Conservation (phyloP, 2,888 invertebrate genomes). For the Zelleria hepariella region DNA sequence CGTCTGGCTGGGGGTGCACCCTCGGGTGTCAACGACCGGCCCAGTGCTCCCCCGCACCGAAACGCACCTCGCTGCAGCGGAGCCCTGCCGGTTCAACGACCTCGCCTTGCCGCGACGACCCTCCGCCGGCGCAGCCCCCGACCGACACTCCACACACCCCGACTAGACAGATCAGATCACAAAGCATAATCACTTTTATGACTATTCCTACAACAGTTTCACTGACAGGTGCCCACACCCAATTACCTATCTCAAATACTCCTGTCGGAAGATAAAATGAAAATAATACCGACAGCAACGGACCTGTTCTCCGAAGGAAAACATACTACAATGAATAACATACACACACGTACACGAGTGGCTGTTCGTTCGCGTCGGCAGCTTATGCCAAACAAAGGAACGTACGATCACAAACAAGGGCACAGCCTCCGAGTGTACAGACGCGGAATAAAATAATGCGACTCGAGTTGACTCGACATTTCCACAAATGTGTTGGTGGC, state of each 20-base stretch:
- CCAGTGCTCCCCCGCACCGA: conserved; percentile 44
- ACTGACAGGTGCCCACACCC: not conserved
- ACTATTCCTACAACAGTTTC: not conserved
- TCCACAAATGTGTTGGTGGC: not conserved
- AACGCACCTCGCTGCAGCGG: conserved; percentile 34
- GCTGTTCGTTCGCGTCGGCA: not conserved
- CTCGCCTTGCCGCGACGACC: conserved; percentile 32
- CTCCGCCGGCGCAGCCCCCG: conserved; percentile 26
- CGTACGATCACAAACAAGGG: not conserved
- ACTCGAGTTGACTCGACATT: not conserved
- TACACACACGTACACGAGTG: not conserved
- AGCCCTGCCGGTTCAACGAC: conserved; percentile 60
- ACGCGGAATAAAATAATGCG: not conserved
- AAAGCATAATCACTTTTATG: not conserved
- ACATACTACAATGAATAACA: not conserved
- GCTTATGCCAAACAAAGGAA: not conserved
- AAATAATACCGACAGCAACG: not conserved
- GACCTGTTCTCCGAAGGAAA: conserved; percentile 4
- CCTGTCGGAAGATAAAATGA: not conserved
- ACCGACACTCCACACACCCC: not conserved
- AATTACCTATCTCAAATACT: not conserved
- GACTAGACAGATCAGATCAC: conserved; percentile 2
- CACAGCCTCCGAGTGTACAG: not conserved
- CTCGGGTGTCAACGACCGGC: conserved; percentile 56
- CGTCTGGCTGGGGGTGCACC: conserved; percentile 29